Evolutionary conservation across 2,797 vertebrate species (phyloP).

Genomic region (Pyrocephalus nanus): DNA sequence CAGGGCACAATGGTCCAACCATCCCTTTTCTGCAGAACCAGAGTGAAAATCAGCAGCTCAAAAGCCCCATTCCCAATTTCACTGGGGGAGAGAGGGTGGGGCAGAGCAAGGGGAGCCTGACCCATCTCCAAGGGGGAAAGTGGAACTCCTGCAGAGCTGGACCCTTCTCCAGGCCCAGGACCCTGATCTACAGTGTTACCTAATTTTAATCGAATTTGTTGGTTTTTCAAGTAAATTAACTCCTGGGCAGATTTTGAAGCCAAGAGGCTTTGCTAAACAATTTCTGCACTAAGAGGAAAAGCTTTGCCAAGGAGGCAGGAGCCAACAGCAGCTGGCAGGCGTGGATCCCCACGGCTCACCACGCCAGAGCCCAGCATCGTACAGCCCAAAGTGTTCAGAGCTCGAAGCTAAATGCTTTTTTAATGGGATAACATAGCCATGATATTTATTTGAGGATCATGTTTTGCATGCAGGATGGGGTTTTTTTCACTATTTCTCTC

Average conservation of each 20-base stretch:
- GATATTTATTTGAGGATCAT: constrained; percentile 1
- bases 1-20: not conserved
- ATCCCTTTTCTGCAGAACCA: not conserved
- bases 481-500: not conserved
- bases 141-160: not conserved
- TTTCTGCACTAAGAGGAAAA: not conserved
- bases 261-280: not conserved
- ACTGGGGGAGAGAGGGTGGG: fast-evolving
- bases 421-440: not conserved
- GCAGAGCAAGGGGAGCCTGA: not conserved
- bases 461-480: not conserved
- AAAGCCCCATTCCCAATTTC: not conserved
- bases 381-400: not conserved
- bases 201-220: not conserved
- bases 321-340: not conserved
- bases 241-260: not conserved
- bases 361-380: not conserved
- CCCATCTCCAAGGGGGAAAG: fast-evolving
- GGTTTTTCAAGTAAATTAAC: not conserved
- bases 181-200: not conserved
- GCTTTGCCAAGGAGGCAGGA: not conserved
- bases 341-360: not conserved
- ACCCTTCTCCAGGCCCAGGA: not conserved
- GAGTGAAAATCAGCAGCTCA: fast-evolving
- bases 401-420: not conserved